These are phyloP conservation scores for Pogonocherus hispidulus DNA, from an alignment of 2,888 invertebrate genomes.

Conservation along the genomic window DNA sequence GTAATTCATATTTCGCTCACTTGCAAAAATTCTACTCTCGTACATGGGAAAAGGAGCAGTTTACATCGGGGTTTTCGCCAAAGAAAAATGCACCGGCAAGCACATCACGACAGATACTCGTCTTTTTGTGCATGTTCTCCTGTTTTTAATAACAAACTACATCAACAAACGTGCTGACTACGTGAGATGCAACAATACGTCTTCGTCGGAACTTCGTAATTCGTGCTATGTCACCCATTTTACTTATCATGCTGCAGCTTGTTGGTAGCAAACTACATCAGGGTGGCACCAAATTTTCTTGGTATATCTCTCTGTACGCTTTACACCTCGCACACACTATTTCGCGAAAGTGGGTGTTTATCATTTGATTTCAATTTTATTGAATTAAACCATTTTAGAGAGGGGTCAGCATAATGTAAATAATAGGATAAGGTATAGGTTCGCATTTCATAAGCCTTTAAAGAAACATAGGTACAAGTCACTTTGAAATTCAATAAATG, in stretches of 20 bases:
- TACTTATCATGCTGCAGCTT: slow-evolving; percentile 33
- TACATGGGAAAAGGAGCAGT: neutral
- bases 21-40: too few species aligned
- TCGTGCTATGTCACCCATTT: slow-evolving; percentile 36
- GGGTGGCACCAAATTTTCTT: neutral
- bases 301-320: neutral
- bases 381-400: neutral
- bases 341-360: too few species aligned
- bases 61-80: neutral
- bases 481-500: too few species aligned
- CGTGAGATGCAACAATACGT: slow-evolving; percentile 14
- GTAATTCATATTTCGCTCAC: too few species aligned
- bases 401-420: neutral
- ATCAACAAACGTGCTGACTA: slow-evolving; percentile 1
- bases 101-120: neutral
- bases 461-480: too few species aligned
- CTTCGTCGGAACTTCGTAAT: too few species aligned
- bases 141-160: slow-evolving; percentile 9
- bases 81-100: neutral
- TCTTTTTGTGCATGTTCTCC: too few species aligned
- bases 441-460: neutral
- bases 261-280: slow-evolving; percentile 31
- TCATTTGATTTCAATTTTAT: neutral
- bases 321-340: neutral
- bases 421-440: neutral